These are phyloP conservation scores for Cephalopachus bancanus DNA, from an alignment of 2,797 vertebrate species.

Conservation along the genomic window DNA sequence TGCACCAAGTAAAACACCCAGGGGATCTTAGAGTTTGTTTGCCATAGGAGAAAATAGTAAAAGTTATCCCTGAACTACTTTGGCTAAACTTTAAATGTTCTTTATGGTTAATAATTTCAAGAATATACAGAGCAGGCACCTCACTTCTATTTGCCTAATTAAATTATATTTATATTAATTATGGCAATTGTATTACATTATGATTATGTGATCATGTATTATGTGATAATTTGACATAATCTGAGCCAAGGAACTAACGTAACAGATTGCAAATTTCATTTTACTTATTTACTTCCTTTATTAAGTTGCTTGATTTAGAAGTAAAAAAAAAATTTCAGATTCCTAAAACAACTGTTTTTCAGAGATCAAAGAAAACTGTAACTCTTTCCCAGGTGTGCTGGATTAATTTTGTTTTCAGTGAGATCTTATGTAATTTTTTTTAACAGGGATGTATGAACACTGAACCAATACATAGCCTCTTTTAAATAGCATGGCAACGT, in stretches of 20 bases:
- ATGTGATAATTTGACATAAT: neutral
- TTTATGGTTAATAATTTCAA: neutral
- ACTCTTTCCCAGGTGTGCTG: slow-evolving; percentile 32
- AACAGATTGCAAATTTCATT: neutral
- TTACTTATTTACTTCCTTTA: neutral
- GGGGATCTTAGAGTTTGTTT: neutral
- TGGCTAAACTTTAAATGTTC: neutral
- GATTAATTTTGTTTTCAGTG: neutral
- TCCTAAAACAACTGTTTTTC: slow-evolving; percentile 10
- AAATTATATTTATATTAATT: neutral
- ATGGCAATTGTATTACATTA: neutral
- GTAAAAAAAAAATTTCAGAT: neutral
- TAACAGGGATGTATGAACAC: neutral
- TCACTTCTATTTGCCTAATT: slow-evolving; percentile 29
- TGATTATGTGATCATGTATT: neutral
- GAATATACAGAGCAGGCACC: neutral
- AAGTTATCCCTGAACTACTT: neutral
- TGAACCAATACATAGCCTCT: neutral
- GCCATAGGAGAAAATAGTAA: neutral
- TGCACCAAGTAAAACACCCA: neutral
- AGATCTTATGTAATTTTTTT: neutral
- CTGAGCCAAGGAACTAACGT: neutral
- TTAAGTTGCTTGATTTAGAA: slow-evolving; percentile 3
- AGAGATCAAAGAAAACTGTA: slow-evolving; percentile 55
- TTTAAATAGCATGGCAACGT: neutral